Base-by-base conservation (phyloP, 2,888 invertebrate species). In the Zonitis immaculata region DNA sequence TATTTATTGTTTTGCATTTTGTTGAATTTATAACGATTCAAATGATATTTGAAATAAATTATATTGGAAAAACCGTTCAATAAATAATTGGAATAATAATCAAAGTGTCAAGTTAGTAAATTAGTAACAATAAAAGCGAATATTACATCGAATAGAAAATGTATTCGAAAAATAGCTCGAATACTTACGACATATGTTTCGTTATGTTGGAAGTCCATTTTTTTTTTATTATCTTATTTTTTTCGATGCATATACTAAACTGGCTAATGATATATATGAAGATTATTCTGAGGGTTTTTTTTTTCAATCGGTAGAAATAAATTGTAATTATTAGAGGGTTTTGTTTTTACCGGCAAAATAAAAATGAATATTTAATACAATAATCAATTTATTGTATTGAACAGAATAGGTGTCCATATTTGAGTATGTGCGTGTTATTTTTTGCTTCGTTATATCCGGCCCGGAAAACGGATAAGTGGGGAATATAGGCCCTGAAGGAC, bases 231-330 rank as follows among this genome's bases (percentile, higher is more conserved):
- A n/a, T n/a, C n/a, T 42, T 52, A 27, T 56, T 56, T 44, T 32
- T 32, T 7, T 8, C n/a, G 32, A 1, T 18, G 35, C 18, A 14
- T 18, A 35, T n/a, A n/a, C n/a, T n/a, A n/a, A n/a, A n/a, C 39
- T 18, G 51, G 57, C 60, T 62, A 64, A 64, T 63, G 64, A n/a
- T n/a, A 65, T 64, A 47, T 57, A 56, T 59, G 47, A 35, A 47
- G 61, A 62, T 65, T 65, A 66, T 66, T 66, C 64, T 63, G 57
- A 63, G 61, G 53, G 51, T 58, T 60, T 63, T 57, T 51, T n/a
- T n/a, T n/a, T n/a, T n/a, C n/a, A n/a, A n/a, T n/a, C n/a, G n/a
- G n/a, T n/a, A n/a, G n/a, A n/a, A n/a, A n/a, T n/a, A n/a, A n/a
- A 35, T 8, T 16, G 4, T 35, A 16, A 16, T 20, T 39, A 32